A percentile compares a stretch with the other conserved stretches of the same genome.
Evolutionary conservation across 2,888 invertebrate genomes (phyloP).

Genomic region (Plutella xylostella): DNA sequence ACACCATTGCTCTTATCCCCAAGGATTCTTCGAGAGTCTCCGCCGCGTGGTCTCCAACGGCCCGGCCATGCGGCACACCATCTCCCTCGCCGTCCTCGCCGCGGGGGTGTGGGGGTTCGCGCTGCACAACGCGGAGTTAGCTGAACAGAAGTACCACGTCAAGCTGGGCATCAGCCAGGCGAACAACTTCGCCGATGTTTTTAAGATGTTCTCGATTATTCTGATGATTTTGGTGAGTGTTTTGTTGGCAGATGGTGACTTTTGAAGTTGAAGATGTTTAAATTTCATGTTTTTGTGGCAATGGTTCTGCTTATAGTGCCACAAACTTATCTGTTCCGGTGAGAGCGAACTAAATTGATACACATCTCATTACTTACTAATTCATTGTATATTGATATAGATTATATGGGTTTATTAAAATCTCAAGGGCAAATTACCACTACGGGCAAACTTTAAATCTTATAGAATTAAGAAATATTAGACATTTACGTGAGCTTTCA

Average conservation of each 20-base stretch:
- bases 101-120: slow-evolving; percentile 4
- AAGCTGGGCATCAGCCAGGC: background rate
- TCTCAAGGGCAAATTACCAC: too few relatives aligned
- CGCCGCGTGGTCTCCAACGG: background rate
- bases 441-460: too few relatives aligned
- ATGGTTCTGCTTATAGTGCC: too few relatives aligned
- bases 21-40: slow-evolving; percentile 1
- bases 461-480: too few relatives aligned
- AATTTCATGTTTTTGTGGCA: too few relatives aligned
- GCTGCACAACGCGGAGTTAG: background rate
- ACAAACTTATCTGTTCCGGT: too few relatives aligned
- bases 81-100: background rate
- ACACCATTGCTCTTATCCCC: too few relatives aligned
- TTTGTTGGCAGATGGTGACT: background rate
- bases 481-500: too few relatives aligned
- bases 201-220: slow-evolving; percentile 4
- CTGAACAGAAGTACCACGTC: background rate
- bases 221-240: slow-evolving; percentile 8
- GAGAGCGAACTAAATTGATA: too few relatives aligned
- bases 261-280: background rate
- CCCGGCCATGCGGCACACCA: background rate
- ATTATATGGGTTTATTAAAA: too few relatives aligned
- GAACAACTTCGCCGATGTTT: slow-evolving; percentile 1
- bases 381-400: too few relatives aligned
- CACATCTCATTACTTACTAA: too few relatives aligned